phyloP scores from a whole-genome alignment of 1,140 invertebrate genomes.

The Penaeus indicus region DNA sequence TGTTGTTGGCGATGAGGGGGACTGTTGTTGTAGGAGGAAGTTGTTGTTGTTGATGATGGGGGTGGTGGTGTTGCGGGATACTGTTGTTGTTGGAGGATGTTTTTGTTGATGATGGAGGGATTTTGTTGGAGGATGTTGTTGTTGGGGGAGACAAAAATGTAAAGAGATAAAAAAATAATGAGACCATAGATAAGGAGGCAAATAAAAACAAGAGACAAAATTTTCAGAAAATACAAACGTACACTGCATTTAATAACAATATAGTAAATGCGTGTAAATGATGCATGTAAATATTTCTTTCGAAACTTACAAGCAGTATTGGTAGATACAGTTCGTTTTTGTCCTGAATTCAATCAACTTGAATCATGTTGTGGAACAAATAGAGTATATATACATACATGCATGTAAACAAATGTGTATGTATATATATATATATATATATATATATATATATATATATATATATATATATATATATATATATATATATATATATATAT shows the following conservation, averaged over 20 bases:
- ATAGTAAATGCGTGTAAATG: too few species aligned
- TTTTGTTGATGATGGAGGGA: too few species aligned
- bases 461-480: conserved; percentile 35
- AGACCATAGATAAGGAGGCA: not conserved
- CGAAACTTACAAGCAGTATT: not conserved
- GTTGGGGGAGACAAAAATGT: too few species aligned
- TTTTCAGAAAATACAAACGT: too few species aligned
- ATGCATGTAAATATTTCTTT: not conserved
- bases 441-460: conserved; percentile 37
- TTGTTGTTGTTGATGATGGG: too few species aligned
- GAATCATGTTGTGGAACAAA: not conserved
- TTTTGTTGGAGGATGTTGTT: too few species aligned
- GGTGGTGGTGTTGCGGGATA: too few species aligned
- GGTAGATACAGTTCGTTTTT: not conserved
- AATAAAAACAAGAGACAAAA: not conserved
- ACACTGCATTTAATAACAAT: too few species aligned
- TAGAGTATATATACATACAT: not conserved
- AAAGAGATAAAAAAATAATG: not conserved
- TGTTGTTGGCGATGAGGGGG: too few species aligned
- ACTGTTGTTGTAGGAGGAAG: too few species aligned
- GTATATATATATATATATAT: not conserved
- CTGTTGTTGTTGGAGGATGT: too few species aligned
- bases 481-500: not conserved
- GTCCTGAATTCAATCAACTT: not conserved
- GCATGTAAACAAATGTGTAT: not conserved